Evolutionary conservation across 2,797 vertebrate genomes (phyloP), one percentile per base, ranked within the genome.

Genomic region (Phalanger gymnotis): DNA sequence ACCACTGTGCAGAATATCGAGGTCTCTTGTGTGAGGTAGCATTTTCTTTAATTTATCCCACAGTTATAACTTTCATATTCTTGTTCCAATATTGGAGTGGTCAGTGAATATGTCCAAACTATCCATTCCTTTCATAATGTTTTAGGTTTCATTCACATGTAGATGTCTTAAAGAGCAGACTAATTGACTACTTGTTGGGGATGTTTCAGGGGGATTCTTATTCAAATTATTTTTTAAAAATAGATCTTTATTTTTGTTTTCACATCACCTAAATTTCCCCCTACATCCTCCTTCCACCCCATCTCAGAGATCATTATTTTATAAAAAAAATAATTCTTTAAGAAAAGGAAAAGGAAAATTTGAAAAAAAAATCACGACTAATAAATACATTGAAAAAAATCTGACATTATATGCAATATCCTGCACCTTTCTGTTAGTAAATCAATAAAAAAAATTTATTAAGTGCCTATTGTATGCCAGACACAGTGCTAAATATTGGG

Each of bases 1-100:
- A 31, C 56, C 27, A n/a, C 9, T 40, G 93, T 91, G 94, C 54
- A 91, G 53, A n/a, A 58, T 87, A 56, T 61, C 4, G 9, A 81
- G 91, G 87, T n/a, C 5, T n/a, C 34, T 2, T 40, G 12, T 40
- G 61, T n/a, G 34, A 73, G 47, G 19, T 40, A 81, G 89, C 55
- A 52, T 93, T 58, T 51, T 94, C 91, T 0, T 22, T 91, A 92
- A 56, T 81, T 66, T 16, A 3, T 14, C 34, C 7, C 81, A 5
- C 19, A 47, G 0, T 66, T 11, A 53, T 34, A 16, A 94, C 94
- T 93, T 54, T 56, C 11, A 54, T 54, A 51, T 34, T 7, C 5
- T 91, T 96, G 52, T 66, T 95, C 57, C 56, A 91, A 81, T 94
- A 54, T 93, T 97, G 47, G n/a, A 57, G 54, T 94, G 92, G 28